Percentiles rank a stretch among this genome's conserved stretches.
Evolutionary conservation across 2,888 invertebrate species (phyloP).

Genomic region (Papilio elwesi): DNA sequence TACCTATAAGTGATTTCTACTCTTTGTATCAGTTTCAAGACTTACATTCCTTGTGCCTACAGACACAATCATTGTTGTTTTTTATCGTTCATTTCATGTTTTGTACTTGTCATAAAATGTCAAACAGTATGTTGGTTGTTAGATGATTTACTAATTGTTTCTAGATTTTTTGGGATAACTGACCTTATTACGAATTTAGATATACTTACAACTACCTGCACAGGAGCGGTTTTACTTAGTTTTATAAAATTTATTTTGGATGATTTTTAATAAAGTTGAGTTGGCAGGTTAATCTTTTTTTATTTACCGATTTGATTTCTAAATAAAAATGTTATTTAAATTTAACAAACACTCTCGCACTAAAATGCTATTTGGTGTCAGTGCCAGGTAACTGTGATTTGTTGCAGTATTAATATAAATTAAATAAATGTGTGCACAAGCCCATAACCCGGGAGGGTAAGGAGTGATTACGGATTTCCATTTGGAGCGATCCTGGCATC

Average conservation of each 20-base stretch:
- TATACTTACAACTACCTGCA: not conserved
- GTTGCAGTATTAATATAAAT: no score
- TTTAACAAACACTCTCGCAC: no score
- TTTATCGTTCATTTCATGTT: not conserved
- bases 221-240: constrained; percentile 10
- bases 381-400: no score
- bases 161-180: not conserved
- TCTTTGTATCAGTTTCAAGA: not conserved
- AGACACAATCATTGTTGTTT: not conserved
- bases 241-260: constrained; percentile 1
- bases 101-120: not conserved
- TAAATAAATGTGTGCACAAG: no score
- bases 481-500: no score
- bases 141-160: not conserved
- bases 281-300: not conserved
- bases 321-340: no score
- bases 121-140: not conserved
- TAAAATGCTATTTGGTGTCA: no score
- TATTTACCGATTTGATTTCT: no score
- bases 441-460: no score
- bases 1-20: not conserved
- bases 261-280: constrained; percentile 3
- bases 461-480: no score
- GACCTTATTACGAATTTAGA: not conserved
- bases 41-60: not conserved